phyloP scores from a whole-genome alignment of 2,113 vertebrate species.

The Hymenochirus boettgeri region DNA sequence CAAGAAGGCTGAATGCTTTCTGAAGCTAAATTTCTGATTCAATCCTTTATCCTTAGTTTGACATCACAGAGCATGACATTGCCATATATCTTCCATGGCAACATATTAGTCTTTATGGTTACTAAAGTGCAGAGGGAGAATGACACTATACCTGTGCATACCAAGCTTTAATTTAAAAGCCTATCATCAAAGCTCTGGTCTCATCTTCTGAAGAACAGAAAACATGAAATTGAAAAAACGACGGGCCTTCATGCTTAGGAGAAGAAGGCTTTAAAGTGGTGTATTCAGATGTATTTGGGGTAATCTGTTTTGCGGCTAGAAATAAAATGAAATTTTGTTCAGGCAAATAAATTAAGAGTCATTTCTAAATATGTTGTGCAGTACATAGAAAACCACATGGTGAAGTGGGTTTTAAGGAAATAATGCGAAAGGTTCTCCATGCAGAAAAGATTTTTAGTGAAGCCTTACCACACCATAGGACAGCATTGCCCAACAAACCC shows the following conservation, averaged over 20 bases:
- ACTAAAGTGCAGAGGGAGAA: slow-evolving; percentile 39
- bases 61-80: slow-evolving; percentile 42
- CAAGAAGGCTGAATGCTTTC: slow-evolving; percentile 16
- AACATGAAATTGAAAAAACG: slow-evolving; percentile 24
- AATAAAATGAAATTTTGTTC: too few species aligned
- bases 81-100: slow-evolving; percentile 54
- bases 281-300: not conserved
- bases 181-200: slow-evolving; percentile 1
- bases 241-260: slow-evolving; percentile 25
- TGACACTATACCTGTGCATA: slow-evolving; percentile 48
- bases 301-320: not conserved
- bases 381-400: too few species aligned
- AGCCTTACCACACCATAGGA: too few species aligned
- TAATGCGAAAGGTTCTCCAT: too few species aligned
- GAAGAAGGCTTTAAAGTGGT: not conserved
- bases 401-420: too few species aligned
- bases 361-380: too few species aligned
- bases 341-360: too few species aligned
- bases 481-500: too few species aligned
- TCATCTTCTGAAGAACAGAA: slow-evolving; percentile 15
- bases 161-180: slow-evolving; percentile 60
- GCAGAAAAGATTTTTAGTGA: too few species aligned
- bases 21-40: slow-evolving; percentile 32
- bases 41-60: slow-evolving; percentile 32
- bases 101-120: slow-evolving; percentile 53